phyloP scores from a whole-genome alignment of 2,113 vertebrate genomes.

The Sitta europaea region DNA sequence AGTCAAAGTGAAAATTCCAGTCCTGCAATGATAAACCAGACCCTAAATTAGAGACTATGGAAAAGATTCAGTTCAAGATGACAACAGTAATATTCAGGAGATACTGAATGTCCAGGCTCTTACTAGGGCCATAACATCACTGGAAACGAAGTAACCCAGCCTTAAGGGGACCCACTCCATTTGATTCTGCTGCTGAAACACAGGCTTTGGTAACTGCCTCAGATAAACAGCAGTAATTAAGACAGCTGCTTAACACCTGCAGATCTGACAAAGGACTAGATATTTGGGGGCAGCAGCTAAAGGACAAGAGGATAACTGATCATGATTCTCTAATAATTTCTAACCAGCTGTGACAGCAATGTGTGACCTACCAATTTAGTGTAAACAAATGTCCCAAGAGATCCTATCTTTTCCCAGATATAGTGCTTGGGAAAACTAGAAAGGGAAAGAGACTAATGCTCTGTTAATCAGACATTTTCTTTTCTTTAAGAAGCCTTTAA shows the following conservation, averaged over 20 bases:
- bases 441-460: background rate
- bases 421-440: background rate
- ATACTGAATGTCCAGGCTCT: background rate
- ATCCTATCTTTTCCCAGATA: background rate
- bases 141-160: background rate
- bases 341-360: background rate
- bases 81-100: background rate
- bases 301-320: background rate
- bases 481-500: background rate
- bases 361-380: background rate
- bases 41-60: rapidly evolving
- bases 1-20: background rate
- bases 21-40: background rate
- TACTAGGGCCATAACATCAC: background rate
- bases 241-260: background rate
- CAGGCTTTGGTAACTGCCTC: background rate
- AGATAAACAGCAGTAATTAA: background rate
- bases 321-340: background rate
- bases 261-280: background rate
- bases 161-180: background rate
- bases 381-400: background rate
- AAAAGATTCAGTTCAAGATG: background rate
- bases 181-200: background rate
- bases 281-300: background rate
- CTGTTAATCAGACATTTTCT: background rate